Conservation (phyloP, 1,140 invertebrate genomes). For the Heliothis subflexa region DNA sequence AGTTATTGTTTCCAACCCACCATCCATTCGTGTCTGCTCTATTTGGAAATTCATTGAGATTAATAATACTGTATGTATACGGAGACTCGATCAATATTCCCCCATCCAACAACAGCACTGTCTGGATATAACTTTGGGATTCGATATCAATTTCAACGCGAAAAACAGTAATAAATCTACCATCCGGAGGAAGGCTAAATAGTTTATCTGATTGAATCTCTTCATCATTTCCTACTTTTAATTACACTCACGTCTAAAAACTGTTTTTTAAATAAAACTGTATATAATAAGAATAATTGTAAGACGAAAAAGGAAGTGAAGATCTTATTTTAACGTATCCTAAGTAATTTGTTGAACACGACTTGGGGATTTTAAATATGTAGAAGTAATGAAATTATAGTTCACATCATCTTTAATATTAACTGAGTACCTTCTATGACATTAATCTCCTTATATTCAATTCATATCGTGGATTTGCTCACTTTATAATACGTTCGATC, state of each 20-base stretch:
- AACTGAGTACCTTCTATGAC: no score
- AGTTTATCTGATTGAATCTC: background rate
- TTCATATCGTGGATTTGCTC: no score
- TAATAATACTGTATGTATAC: background rate
- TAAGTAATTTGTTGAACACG: slow-evolving; percentile 4
- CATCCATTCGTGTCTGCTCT: background rate
- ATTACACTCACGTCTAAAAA: slow-evolving; percentile 3
- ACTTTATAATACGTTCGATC: no score
- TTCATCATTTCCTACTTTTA: background rate
- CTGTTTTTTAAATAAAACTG: background rate
- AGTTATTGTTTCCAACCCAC: background rate
- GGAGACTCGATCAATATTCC: slow-evolving; percentile 6
- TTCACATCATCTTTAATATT: background rate
- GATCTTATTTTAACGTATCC: slow-evolving; percentile 10
- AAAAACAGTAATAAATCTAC: background rate
- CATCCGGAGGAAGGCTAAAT: background rate
- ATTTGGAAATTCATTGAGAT: background rate
- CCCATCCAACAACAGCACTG: background rate
- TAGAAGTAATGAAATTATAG: background rate
- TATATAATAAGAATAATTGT: background rate
- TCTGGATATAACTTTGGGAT: background rate
- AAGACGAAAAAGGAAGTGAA: slow-evolving; percentile 1
- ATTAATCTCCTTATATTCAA: no score
- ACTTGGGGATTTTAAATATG: slow-evolving; percentile 4
- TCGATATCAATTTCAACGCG: background rate